A percentile compares a stretch with the other conserved stretches of the same genome.
phyloP scores from a whole-genome alignment of 2,797 vertebrate genomes.

The Poecilia picta region DNA sequence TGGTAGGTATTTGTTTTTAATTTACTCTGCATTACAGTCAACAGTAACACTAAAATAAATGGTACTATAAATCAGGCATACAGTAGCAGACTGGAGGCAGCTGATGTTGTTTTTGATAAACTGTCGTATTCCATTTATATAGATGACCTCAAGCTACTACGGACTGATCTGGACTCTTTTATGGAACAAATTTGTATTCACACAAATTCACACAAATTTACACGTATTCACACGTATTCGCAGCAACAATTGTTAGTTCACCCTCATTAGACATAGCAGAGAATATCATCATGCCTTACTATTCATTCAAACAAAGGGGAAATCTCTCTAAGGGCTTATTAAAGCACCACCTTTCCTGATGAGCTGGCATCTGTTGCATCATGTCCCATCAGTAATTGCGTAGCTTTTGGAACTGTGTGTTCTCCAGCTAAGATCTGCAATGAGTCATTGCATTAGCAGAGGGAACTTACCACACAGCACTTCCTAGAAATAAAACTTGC shows the following conservation, averaged over 20 bases:
- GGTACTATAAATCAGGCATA: not conserved
- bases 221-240: conserved; percentile 8
- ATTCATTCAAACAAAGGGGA: conserved; percentile 57
- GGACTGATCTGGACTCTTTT: conserved; percentile 7
- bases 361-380: conserved; percentile 72
- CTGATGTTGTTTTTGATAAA: not conserved
- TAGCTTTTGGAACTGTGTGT: conserved; percentile 64
- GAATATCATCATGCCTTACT: conserved; percentile 33
- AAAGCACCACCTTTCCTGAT: conserved; percentile 64
- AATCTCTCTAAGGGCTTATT: conserved; percentile 48
- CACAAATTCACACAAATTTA: not conserved
- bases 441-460: conserved; percentile 63
- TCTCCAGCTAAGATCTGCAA: conserved; percentile 58
- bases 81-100: not conserved
- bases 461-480: conserved; percentile 62
- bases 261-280: conserved; percentile 42
- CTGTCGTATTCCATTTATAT: not conserved
- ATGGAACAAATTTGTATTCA: conserved; percentile 1
- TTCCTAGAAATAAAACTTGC: conserved; percentile 55
- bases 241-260: not conserved
- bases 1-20: conserved; percentile 38
- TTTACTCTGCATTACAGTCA: conserved; percentile 26
- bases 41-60: conserved; percentile 4
- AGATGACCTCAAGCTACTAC: conserved; percentile 6
- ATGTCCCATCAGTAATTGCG: conserved; percentile 53